Base-by-base conservation (phyloP, 2,113 vertebrate genomes). In the Semicossyphus pulcher region DNA sequence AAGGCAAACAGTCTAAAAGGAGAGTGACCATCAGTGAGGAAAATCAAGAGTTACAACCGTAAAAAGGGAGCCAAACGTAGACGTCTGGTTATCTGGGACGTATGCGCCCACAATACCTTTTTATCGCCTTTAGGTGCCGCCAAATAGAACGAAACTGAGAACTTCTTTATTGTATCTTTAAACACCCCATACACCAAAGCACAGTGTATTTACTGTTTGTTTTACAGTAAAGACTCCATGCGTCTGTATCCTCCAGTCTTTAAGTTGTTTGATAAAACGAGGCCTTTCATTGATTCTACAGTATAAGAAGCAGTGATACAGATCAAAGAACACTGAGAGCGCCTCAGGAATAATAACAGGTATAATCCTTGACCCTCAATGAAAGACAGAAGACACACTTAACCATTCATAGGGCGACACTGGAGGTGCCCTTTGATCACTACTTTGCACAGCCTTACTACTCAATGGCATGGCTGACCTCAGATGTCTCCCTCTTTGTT, bases 361-460 rank as follows among this genome's bases (percentile, higher is more conserved):
- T 57, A 76, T 32, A 80, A 84, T 76, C 67, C 61, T 80, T 87
- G 71, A 87, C 84, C 80, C 47, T 25, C 44, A 66, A 74, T 67
- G 36, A 73, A 48, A 29, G 20, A 49, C 39, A 18, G 8, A 45
- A 25, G 39, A 26, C 58, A 42, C 68, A 32, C 87, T 87, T 65
- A 83, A 76, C 47, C 82, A 90, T 89, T 86, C 78, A 86, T 45
- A 57, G 47, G 26, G 60, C 36, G 0, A 73, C 0, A 32, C 25
- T 62, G 21, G 56, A 81, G 69, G 69, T 73, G 78, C 28, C 67
- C 86, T 91, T 91, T 92, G 86, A 92, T 89, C 84, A 69, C 45
- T 34, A n/a, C 49, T 72, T 48, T 58, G 4, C 10, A 0, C 42
- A 54, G 57, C 44, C 51, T 72, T 65, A 39, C 26, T 41, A n/a